phyloP scores from a whole-genome alignment of 1,140 invertebrate genomes.

The Euura saliciscinereae region DNA sequence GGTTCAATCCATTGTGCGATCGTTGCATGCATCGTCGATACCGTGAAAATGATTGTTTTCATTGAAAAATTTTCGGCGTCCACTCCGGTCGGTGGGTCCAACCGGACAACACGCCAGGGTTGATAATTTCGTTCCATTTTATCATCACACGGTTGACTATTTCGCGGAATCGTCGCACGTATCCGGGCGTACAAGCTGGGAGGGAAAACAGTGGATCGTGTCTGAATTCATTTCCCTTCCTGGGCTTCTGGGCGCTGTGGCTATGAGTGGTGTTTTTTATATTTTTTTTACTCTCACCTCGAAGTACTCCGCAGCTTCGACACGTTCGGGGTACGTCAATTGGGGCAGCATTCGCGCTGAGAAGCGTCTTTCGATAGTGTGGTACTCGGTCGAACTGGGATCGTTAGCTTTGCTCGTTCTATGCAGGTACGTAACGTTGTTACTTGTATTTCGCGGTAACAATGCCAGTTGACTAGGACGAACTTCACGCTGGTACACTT shows the following conservation, averaged over 20 bases:
- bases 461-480: neutral
- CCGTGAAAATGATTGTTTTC: neutral
- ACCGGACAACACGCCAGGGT: too few species aligned
- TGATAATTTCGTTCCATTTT: conserved; percentile 5
- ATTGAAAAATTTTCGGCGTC: neutral
- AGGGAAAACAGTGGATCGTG: neutral
- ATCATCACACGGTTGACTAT: neutral
- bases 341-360: neutral
- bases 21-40: conserved; percentile 1
- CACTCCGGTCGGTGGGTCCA: neutral
- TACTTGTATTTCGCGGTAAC: neutral
- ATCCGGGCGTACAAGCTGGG: neutral
- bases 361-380: too few species aligned
- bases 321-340: neutral
- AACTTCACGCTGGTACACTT: neutral
- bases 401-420: neutral
- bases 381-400: neutral
- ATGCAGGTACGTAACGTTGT: neutral
- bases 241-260: neutral
- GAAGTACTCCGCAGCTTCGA: neutral
- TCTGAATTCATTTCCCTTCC: neutral
- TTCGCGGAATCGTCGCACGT: neutral
- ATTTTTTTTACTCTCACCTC: neutral
- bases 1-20: neutral
- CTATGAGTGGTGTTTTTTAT: neutral